phyloP scores from a whole-genome alignment of 2,797 vertebrate genomes.

The Miichthys miiuy region DNA sequence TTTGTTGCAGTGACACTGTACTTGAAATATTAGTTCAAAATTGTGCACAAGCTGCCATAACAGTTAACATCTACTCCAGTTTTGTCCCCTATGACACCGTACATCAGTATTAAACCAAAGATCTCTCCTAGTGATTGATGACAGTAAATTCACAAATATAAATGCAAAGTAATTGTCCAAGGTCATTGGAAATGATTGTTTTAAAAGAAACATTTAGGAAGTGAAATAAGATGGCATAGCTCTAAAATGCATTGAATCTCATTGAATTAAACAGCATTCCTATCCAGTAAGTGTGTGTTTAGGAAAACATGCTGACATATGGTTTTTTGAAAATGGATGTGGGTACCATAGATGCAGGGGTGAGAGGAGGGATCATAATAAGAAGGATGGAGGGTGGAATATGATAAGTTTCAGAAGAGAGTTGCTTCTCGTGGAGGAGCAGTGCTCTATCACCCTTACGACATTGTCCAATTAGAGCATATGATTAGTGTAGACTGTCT shows the following conservation, averaged over 20 bases:
- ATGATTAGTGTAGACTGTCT: conserved; percentile 77
- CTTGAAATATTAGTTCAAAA: background rate
- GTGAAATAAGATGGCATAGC: conserved; percentile 39
- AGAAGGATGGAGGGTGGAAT: conserved; percentile 15
- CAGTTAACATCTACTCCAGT: background rate
- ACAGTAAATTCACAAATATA: conserved; percentile 31
- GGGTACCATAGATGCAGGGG: background rate
- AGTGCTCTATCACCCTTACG: conserved; percentile 58
- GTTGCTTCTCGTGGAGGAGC: conserved; percentile 40
- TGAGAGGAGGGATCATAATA: background rate
- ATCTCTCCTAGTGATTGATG: conserved; percentile 19
- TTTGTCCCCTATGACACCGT: background rate
- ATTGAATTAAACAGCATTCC: conserved; percentile 49
- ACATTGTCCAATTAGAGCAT: conserved; percentile 80
- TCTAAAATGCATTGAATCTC: conserved; percentile 45
- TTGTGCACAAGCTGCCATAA: background rate
- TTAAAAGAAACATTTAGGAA: conserved; percentile 48
- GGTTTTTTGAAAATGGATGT: conserved; percentile 47
- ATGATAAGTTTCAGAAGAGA: conserved; percentile 45
- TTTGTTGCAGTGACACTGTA: background rate
- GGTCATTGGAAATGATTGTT: conserved; percentile 45
- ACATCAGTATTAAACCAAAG: background rate
- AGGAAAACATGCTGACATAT: conserved; percentile 53
- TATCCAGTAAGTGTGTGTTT: conserved; percentile 19
- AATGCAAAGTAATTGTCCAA: conserved; percentile 46